Conservation (phyloP, 1,140 invertebrate genomes). For the Heliconius himera region DNA sequence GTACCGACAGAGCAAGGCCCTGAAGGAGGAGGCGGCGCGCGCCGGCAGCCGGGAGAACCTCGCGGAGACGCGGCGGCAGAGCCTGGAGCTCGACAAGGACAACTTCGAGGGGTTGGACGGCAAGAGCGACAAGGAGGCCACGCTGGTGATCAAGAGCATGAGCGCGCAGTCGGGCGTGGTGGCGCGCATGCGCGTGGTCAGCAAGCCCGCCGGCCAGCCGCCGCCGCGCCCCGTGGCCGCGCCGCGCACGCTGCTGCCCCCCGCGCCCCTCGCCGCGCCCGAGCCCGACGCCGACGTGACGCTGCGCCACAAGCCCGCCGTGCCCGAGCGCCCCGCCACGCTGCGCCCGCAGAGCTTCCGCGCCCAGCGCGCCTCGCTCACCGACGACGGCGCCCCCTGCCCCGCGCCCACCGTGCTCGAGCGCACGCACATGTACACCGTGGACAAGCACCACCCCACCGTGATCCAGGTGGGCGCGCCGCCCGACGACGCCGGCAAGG, state of each 20-base stretch:
- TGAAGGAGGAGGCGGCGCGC: slow-evolving; percentile 64
- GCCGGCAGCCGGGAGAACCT: slow-evolving; percentile 73
- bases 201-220: slow-evolving; percentile 51
- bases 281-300: slow-evolving; percentile 56
- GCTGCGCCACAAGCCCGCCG: slow-evolving; percentile 84
- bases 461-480: slow-evolving; percentile 82
- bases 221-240: slow-evolving; percentile 81
- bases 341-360: slow-evolving; percentile 84
- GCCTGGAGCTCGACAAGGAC: slow-evolving; percentile 75
- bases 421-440: slow-evolving; percentile 85
- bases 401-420: slow-evolving; percentile 82
- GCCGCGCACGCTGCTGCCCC: slow-evolving; percentile 79
- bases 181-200: slow-evolving; percentile 62
- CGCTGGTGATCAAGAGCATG: slow-evolving; percentile 64
- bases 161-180: slow-evolving; percentile 65
- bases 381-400: slow-evolving; percentile 46
- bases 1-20: slow-evolving; percentile 72
- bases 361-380: slow-evolving; percentile 56
- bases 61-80: slow-evolving; percentile 70
- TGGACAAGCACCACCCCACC: slow-evolving; percentile 87
- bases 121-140: slow-evolving; percentile 49
- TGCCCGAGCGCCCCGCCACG: slow-evolving; percentile 87
- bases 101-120: slow-evolving; percentile 53
- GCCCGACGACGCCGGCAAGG: slow-evolving; percentile 56
- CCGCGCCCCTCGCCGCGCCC: slow-evolving; percentile 69